Evolutionary conservation across 2,888 invertebrate genomes (phyloP), one percentile per base, ranked within the genome.

Genomic region (Cecidostiba fungosa): DNA sequence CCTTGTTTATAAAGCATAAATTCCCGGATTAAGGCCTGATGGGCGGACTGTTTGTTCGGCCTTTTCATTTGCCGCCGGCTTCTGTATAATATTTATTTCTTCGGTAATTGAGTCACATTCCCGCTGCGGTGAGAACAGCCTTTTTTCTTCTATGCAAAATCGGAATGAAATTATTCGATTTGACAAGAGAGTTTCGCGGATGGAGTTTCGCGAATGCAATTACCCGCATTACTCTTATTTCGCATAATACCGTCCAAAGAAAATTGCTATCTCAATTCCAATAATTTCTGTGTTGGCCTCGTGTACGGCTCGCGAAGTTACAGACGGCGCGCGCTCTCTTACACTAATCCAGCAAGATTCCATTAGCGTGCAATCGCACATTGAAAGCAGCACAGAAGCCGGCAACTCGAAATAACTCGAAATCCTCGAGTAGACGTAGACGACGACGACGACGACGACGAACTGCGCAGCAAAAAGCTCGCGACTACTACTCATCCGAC

Each of bases 1-100:
- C 84, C 87, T 87, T 87, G 86, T 87, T 87, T 87, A 86, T 86
- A 85, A 86, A 85, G 72, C 85, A 87, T 87, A 86, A 87, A 86
- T 87, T 86, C 29, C 26, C 23, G 81, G 70, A 59, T 66, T 77
- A 69, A 80, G 59, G 43, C 29, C 6, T 47, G 69, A 23, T n/a
- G 36, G 39, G 36, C 19, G 83, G 39, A 10, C 39, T 82, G 84
- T 86, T 78, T 82, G 84, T 39, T 82, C 59, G 79, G 66, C 76
- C 54, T 81, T 85, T 81, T 80, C 82, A 59, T 77, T 80, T 78
- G 12, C 16, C n/a, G 43, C 26, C 73, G 36, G 79, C 85, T 86
- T 80, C 85, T 85, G 80, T 81, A 72, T 78, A 50, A 77, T 86
- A 86, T 84, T 77, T n/a, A n/a, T n/a, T 84, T 32, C 81, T 74